These are phyloP conservation scores for Spialia ferax DNA, from an alignment of 2,888 invertebrate genomes.

Conservation along the genomic window DNA sequence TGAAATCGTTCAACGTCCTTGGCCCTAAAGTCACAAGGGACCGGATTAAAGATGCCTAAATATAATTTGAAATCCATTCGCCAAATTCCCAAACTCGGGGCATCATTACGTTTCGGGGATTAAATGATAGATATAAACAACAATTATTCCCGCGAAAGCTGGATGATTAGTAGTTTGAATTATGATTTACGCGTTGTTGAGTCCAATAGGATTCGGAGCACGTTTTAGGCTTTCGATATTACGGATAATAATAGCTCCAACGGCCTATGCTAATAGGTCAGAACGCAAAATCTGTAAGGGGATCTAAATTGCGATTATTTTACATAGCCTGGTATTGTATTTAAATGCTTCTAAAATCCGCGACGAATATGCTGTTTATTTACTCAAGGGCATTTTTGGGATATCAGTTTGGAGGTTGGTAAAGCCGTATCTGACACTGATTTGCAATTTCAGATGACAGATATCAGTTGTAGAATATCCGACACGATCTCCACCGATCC, in stretches of 20 bases:
- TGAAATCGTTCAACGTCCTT: neutral
- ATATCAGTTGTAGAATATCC: too few species aligned
- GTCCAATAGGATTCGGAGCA: slow-evolving; percentile 25
- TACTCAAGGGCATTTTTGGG: too few species aligned
- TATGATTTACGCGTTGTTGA: slow-evolving; percentile 28
- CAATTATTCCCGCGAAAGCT: slow-evolving; percentile 27
- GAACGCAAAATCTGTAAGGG: slow-evolving; percentile 17
- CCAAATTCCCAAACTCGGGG: slow-evolving; percentile 4
- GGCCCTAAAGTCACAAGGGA: slow-evolving; percentile 2
- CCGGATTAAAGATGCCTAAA: neutral
- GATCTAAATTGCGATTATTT: too few species aligned
- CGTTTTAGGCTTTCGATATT: slow-evolving; percentile 32
- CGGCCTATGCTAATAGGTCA: slow-evolving; percentile 19
- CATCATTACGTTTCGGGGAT: slow-evolving; percentile 8
- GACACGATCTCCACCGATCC: too few species aligned
- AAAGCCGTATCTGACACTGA: too few species aligned
- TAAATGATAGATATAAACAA: slow-evolving; percentile 31
- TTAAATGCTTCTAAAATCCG: too few species aligned
- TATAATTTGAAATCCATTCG: slow-evolving; percentile 7
- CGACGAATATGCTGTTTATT: too few species aligned
- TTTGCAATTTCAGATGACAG: too few species aligned
- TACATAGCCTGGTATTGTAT: too few species aligned
- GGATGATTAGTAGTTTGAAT: slow-evolving; percentile 31
- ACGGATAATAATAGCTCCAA: slow-evolving; percentile 27
- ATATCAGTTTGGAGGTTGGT: too few species aligned